These are phyloP conservation scores for Acanthochromis polyacanthus DNA, from an alignment of 2,113 vertebrate species.

Conservation along the genomic window DNA sequence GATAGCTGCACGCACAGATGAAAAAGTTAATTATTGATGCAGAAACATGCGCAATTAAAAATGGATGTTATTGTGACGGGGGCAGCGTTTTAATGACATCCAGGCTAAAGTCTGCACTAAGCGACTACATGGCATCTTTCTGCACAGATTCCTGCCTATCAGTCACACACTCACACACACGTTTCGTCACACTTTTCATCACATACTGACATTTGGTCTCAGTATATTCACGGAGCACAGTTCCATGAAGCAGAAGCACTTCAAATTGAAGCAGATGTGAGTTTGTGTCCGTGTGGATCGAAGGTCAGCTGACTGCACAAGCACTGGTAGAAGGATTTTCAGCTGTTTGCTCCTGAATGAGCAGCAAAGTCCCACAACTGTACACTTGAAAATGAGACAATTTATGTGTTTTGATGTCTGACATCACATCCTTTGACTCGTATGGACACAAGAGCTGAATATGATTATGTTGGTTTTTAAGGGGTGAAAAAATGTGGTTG, in stretches of 20 bases:
- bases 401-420: too few relatives aligned
- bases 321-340: too few relatives aligned
- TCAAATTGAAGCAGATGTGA: constrained; percentile 29
- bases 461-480: too few relatives aligned
- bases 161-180: constrained; percentile 4
- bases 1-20: neutral
- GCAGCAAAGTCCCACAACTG: too few relatives aligned
- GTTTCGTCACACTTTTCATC: constrained; percentile 41
- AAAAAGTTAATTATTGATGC: neutral
- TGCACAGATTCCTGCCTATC: accelerated
- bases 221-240: constrained; percentile 24
- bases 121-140: neutral
- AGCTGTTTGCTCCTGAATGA: too few relatives aligned
- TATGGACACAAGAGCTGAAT: too few relatives aligned
- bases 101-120: neutral
- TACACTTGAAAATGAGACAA: too few relatives aligned
- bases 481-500: too few relatives aligned
- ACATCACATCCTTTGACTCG: too few relatives aligned
- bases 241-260: constrained; percentile 21
- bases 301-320: too few relatives aligned
- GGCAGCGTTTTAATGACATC: neutral
- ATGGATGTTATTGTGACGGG: neutral
- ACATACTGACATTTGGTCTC: constrained; percentile 45
- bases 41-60: neutral
- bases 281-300: neutral